Conservation (phyloP, 2,888 invertebrate species). For the Monoplex corrugatus region DNA sequence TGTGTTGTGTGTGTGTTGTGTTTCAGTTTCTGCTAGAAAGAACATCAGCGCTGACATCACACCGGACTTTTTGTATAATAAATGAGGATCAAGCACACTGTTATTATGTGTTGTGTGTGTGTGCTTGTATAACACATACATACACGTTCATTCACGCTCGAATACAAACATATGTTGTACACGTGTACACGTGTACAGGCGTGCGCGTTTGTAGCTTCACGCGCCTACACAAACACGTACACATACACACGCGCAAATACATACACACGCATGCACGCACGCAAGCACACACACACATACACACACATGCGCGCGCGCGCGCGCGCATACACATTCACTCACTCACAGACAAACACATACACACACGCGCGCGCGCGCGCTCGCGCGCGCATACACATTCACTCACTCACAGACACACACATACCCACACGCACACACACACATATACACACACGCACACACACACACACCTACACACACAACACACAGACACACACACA, state of each 20-base stretch:
- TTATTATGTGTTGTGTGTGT: no score
- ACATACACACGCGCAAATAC: neutral
- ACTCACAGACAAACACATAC: neutral
- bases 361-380: neutral
- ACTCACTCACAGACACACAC: neutral
- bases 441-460: neutral
- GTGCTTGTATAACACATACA: no score
- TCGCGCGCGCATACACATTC: neutral
- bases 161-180: no score
- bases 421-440: neutral
- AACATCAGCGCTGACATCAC: no score
- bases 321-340: conserved; percentile 9
- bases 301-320: conserved; percentile 33
- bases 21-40: no score
- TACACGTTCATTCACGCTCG: no score
- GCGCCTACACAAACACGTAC: neutral
- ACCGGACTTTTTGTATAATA: no score
- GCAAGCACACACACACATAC: conserved; percentile 32
- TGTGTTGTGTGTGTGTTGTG: neutral
- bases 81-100: no score
- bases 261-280: neutral
- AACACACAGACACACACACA: neutral
- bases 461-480: neutral
- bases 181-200: no score
- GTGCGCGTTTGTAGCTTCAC: neutral